Base-by-base conservation (phyloP, 2,888 invertebrate species). In the Piscicola geometra region DNA sequence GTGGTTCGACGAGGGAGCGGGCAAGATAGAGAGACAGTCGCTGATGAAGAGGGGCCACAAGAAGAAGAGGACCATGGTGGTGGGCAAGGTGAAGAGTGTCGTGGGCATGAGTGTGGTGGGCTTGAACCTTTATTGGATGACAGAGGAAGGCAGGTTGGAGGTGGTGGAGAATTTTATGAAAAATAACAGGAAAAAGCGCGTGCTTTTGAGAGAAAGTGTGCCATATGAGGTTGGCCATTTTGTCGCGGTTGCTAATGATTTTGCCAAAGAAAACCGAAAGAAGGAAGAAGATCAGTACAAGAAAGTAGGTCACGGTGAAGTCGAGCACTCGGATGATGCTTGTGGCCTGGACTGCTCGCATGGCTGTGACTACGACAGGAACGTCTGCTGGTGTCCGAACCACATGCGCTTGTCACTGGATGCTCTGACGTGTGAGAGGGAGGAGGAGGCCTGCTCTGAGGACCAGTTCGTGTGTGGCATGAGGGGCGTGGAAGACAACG, bases 41-140 rank as follows among this genome's bases (percentile, higher is more conserved):
- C 9, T 41, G 41, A 41, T 41, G 41, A 5, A 41, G 41, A 41
- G 41, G 41, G n/a, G 60, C n/a, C n/a, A n/a, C n/a, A n/a, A n/a
- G n/a, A n/a, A n/a, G n/a, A n/a, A n/a, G n/a, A 18, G 60, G n/a
- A 5, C 15, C 3, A n/a, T 56, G 21, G 60, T 56, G n/a, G 60
- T 21, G 60, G 21, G n/a, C 3, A n/a, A 21, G 21, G n/a, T 56
- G 5, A 3, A 25, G 5, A n/a, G n/a, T 25, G 5, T 56, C 15
- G 60, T 56, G 21, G 60, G 60, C n/a, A 9, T 56, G 60, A 56
- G 60, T 25, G 60, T 56, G 60, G 60, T 56, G 9, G 25, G 25
- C n/a, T 18, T 5, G 21, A n/a, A 56, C n/a, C 5, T 56, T 5
- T 56, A 56, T 21, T 56, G 60, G 60, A 25, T 56, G 60, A 56